Conservation (phyloP, 2,113 vertebrate species). For the Egretta garzetta region DNA sequence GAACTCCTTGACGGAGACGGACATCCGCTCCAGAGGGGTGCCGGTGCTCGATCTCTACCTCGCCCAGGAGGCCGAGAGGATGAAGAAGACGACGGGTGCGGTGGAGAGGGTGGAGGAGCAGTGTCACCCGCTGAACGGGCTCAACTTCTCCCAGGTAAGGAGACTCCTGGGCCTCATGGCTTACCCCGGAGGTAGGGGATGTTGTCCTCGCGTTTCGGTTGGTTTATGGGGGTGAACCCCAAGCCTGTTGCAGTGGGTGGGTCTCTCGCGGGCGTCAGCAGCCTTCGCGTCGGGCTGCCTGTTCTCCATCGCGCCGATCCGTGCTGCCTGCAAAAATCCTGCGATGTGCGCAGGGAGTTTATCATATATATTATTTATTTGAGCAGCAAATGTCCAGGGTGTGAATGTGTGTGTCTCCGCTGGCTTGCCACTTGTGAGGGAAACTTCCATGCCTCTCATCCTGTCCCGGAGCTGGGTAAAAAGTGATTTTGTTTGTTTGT, state of each 20-base stretch:
- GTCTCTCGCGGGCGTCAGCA: fast-evolving
- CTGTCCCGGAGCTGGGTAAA: background rate
- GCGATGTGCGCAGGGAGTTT: fast-evolving
- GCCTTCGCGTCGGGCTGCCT: background rate
- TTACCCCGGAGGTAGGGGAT: background rate
- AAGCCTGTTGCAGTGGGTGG: fast-evolving
- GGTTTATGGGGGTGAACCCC: background rate
- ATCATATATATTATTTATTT: background rate
- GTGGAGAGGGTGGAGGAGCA: slow-evolving; percentile 97
- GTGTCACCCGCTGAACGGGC: slow-evolving; percentile 93
- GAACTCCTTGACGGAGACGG: slow-evolving; percentile 94
- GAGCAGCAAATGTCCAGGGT: background rate
- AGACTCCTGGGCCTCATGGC: background rate
- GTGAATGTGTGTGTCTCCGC: background rate
- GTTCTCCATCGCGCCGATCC: fast-evolving
- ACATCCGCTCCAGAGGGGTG: slow-evolving; percentile 91
- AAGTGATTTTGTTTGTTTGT: background rate
- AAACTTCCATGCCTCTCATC: background rate
- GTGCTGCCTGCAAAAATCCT: background rate
- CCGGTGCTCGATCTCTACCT: slow-evolving; percentile 94
- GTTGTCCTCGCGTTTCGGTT: fast-evolving
- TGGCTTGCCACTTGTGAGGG: background rate
- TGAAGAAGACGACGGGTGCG: slow-evolving; percentile 90
- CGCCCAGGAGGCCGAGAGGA: slow-evolving; percentile 92
- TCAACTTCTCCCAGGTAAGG: slow-evolving; percentile 97